Conservation (phyloP, 2,888 invertebrate species). For the Pheosia gnoma region DNA sequence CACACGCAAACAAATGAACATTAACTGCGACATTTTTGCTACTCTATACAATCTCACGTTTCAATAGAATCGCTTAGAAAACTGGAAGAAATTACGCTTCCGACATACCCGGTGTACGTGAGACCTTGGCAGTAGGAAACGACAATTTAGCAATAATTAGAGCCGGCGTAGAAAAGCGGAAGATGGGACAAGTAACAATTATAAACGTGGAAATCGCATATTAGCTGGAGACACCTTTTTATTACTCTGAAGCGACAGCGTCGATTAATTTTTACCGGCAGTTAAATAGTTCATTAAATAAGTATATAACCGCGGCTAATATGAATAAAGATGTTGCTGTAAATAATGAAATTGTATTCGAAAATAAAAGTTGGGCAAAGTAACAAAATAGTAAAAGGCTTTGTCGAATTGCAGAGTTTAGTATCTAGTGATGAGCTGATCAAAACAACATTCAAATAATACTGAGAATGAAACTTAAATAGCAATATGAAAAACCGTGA, state of each 20-base stretch:
- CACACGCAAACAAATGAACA: neutral
- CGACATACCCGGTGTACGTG: constrained; percentile 53
- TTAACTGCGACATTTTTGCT: constrained; percentile 32
- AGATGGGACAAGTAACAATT: constrained; percentile 38
- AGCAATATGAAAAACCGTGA: constrained; percentile 4
- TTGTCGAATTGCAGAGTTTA: too few species aligned
- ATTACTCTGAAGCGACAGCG: neutral
- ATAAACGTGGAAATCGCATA: constrained; percentile 18
- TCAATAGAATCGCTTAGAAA: constrained; percentile 49
- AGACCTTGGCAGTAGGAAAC: constrained; percentile 57
- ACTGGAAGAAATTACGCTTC: constrained; percentile 53
- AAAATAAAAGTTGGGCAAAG: too few species aligned
- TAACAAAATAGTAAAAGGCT: too few species aligned
- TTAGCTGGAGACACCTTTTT: neutral
- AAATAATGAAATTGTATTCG: too few species aligned
- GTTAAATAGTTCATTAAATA: neutral
- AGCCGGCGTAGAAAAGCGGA: constrained; percentile 54
- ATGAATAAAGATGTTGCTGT: too few species aligned
- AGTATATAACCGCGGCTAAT: neutral
- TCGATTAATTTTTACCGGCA: neutral
- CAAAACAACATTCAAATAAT: neutral
- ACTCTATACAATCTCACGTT: constrained; percentile 35
- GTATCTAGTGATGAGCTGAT: too few species aligned
- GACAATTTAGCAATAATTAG: constrained; percentile 45
- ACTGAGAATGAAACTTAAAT: neutral